Evolutionary conservation across 2,113 vertebrate species (phyloP), one percentile per base, ranked within the genome.

Genomic region (Dicaeum eximium): DNA sequence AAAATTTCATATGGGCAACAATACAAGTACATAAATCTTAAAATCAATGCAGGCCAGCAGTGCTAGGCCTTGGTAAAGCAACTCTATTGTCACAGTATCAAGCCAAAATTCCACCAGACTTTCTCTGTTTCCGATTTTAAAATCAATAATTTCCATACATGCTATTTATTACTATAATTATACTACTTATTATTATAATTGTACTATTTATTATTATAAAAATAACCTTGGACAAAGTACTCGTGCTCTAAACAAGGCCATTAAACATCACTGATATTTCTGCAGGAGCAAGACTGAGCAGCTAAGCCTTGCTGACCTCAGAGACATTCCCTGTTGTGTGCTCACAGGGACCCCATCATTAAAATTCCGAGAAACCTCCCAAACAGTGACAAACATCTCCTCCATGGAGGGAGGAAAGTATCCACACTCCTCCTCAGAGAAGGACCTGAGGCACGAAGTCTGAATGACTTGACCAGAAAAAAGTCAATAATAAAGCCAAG

Each of bases 1-100:
- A 95, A 95, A 87, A 80, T 90, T 95, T 87, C 79, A 92, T 82
- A 85, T 0, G 15, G 84, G 78, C 91, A 92, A 51, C 91, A 92
- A 86, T 31, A 79, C 57, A 65, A 93, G 80, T 20, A 30, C 27
- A 86, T 77, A n/a, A 40, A 91, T 90, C 66, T 50, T 27, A 65
- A 82, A 77, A 72, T 91, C 89, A 50, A 24, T 75, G 72, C 4
- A 42, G 40, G 79, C 33, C 56, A 78, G 78, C 56, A 60, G 57
- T 5, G 4, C 66, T 19, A 28, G 13, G 60, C 47, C 51, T 31
- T 9, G 20, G 30, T 64, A 28, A 33, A 80, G 47, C 57, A n/a
- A 38, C 30, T 6, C 1, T 7, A 10, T 1, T 35, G 50, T 11
- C 71, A 33, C 1, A 35, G 28, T 0, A 48, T 8, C 2, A 7